Evolutionary conservation across 2,113 vertebrate species (phyloP), one percentile per base, ranked within the genome.

Genomic region (Pitta sordida): DNA sequence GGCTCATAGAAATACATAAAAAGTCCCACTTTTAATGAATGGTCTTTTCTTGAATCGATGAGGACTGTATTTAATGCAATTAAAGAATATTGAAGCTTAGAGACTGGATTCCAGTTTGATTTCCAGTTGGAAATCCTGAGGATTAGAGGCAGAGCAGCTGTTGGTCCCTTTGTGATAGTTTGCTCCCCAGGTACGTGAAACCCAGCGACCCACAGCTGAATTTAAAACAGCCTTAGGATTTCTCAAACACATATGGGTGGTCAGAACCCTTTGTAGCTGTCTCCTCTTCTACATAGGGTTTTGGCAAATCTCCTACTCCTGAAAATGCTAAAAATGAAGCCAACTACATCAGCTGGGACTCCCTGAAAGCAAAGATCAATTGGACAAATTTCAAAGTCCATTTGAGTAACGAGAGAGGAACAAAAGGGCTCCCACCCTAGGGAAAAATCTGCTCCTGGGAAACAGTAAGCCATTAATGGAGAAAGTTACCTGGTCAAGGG

Each of bases 331-430:
- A 64, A 95, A 92, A 80, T 41, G 71, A 80, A 94, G 93, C 89
- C 94, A 94, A 15, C 37, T 30, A 41, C 78, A 85, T 94, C 93
- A 94, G 90, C 93, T 94, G 93, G 91, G 87, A 77, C 87, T 63
- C 70, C 87, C 75, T 95, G 78, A 94, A 91, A 93, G 82, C 89
- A 91, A 85, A 76, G 90, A 95, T 94, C 90, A 92, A 53, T 83
- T 96, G 93, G 95, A 95, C 84, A 74, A 70, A 82, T 89, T 94
- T 94, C 91, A 90, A 94, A 95, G 92, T 89, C 64, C 51, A 26
- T 92, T 91, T 84, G 62, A 86, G 86, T 22, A 79, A 64, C 67
- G 44, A 34, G 79, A 87, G 59, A 77, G 36, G 75, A 89, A 92
- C 89, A 94, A 95, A 94, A 85, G 64, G 44, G 46, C 44, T 82